A percentile compares a stretch with the other conserved stretches of the same genome.
phyloP scores from a whole-genome alignment of 1,140 invertebrate species.

The Caenorhabditis elegans region DNA sequence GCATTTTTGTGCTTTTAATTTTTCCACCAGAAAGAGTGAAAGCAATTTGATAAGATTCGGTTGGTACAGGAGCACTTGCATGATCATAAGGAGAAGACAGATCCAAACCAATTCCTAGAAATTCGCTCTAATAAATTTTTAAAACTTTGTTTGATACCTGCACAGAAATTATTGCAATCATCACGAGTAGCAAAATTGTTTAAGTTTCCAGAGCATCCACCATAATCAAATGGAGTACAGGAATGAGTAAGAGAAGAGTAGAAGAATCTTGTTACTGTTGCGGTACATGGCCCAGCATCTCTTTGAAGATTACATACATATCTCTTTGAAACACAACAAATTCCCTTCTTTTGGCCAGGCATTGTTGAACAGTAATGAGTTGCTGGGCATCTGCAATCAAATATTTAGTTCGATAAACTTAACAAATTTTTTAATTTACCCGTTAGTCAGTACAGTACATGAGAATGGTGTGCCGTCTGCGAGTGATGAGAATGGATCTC shows the following conservation, averaged over 20 bases:
- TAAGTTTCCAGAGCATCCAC: slow-evolving; percentile 54
- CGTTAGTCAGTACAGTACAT: slow-evolving; percentile 48
- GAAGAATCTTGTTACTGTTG: slow-evolving; percentile 47
- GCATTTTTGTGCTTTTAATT: background rate
- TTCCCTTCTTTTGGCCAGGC: slow-evolving; percentile 43
- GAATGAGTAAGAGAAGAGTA: slow-evolving; percentile 46
- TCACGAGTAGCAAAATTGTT: slow-evolving; percentile 55
- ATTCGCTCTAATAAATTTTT: background rate
- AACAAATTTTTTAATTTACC: background rate
- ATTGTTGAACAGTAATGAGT: slow-evolving; percentile 56
- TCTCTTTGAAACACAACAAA: slow-evolving; percentile 57
- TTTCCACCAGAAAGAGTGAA: slow-evolving; percentile 54
- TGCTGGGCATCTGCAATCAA: slow-evolving; percentile 43
- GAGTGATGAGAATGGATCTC: slow-evolving; percentile 49
- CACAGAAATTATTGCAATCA: slow-evolving; percentile 55
- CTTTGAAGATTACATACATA: slow-evolving; percentile 54
- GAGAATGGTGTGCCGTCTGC: slow-evolving; percentile 41
- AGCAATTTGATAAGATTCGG: slow-evolving; percentile 53
- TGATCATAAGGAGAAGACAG: slow-evolving; percentile 39
- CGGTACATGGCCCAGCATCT: slow-evolving; percentile 50
- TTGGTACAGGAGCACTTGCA: slow-evolving; percentile 21
- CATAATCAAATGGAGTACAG: slow-evolving; percentile 51
- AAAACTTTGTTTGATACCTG: slow-evolving; percentile 28
- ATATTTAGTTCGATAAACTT: background rate
- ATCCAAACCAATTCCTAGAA: slow-evolving; percentile 45